Conservation (phyloP, 2,797 vertebrate species). For the Steatocranus sp. region DNA sequence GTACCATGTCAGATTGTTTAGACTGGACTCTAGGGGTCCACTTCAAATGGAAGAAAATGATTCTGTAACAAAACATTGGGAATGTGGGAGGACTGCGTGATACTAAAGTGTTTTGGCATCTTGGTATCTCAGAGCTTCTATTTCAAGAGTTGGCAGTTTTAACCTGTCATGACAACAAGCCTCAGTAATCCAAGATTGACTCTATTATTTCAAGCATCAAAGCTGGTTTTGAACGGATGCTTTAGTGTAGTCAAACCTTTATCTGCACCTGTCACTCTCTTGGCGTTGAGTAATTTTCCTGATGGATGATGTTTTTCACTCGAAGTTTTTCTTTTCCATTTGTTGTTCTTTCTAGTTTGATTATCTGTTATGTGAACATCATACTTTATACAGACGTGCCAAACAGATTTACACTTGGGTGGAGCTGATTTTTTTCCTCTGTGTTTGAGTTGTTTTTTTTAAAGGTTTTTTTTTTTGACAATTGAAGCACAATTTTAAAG, state of each 20-base stretch:
- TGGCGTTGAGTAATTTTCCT: neutral
- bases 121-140: slow-evolving; percentile 6
- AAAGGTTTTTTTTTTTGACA: neutral
- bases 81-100: slow-evolving; percentile 48
- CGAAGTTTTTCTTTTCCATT: neutral
- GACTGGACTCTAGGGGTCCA: slow-evolving; percentile 49
- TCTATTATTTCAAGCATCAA: neutral
- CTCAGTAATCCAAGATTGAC: neutral
- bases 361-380: neutral
- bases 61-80: slow-evolving; percentile 31
- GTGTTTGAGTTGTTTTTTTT: neutral
- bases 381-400: neutral
- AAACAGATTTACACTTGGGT: neutral
- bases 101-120: slow-evolving; percentile 36
- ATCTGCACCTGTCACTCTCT: neutral
- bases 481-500: neutral
- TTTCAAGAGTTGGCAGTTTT: slow-evolving; percentile 16
- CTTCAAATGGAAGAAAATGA: slow-evolving; percentile 42
- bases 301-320: neutral
- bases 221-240: neutral
- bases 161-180: slow-evolving; percentile 11
- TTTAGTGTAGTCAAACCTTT: neutral
- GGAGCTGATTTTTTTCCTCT: neutral
- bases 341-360: neutral
- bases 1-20: slow-evolving; percentile 53